Base-by-base conservation (phyloP, 2,888 invertebrate genomes). In the Plagodis dolabraria region DNA sequence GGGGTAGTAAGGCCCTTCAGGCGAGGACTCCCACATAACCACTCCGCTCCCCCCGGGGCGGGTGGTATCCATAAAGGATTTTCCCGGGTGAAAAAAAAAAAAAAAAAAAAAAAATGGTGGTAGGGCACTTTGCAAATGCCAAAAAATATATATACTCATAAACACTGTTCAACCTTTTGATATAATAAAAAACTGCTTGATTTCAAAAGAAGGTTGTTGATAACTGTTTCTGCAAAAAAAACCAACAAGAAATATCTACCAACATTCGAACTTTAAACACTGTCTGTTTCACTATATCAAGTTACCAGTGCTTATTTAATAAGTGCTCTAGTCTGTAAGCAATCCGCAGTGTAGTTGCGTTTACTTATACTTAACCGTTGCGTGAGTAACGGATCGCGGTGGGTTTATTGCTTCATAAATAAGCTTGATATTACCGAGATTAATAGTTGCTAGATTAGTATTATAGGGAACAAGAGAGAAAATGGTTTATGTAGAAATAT, bases 281-380 rank as follows among this genome's bases (percentile, higher is more conserved):
- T 52, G 56, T 53, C 5, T 33, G 10, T 33, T 22, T 11, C 33
- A 12, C 7, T 22, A 44, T 46, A 10, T 1, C 48, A 6, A 10
- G 52, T 11, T 42, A 52, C 62, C 50, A 22, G 62, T 54, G 64
- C 69, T 69, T 67, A 70, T 65, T 60, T 60, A 60, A 64, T 59
- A 64, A 55, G 52, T 50, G 60, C 61, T 57, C 47, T 53, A 62
- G 55, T 57, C 59, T 64, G 53, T 60, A 51, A 63, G 62, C 65
- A 60, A 49, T 57, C 43, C 47, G 46, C 50, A n/a, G 52, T 36
- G 63, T 59, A 59, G 60, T 53, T 62, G 60, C 63, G 59, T 54
- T 60, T 65, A 59, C 60, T 63, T 63, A 22, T 22, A 22, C 22
- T 60, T 45, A 60, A 63, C 63, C 57, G 62, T 63, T 63, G 64